Base-by-base conservation (phyloP, 2,797 vertebrate genomes). In the Gymnothorax javanicus region DNA sequence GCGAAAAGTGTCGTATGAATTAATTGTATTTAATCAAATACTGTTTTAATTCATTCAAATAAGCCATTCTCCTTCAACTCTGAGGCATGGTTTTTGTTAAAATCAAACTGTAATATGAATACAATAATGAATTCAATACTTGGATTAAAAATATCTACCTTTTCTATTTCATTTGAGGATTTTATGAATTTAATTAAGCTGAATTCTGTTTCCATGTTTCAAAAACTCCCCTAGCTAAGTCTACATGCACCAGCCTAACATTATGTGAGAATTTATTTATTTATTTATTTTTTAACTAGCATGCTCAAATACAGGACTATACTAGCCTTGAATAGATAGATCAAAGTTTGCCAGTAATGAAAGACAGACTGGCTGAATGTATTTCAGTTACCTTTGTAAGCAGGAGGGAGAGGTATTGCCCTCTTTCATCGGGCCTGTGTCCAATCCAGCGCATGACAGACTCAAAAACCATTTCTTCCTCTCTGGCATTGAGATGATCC, bases 381-480 rank as follows among this genome's bases (percentile, higher is more conserved):
- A 54, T 56, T 7, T n/a, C 77, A 81, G 77, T 56, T 81, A 81
- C 77, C 77, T 81, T 81, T 9, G 77, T 50, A 20, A 81, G 52
- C 52, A 81, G 52, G 12, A 81, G 56, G 77, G 77, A 81, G 77
- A 81, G 54, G n/a, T 6, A 81, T 9, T 54, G 77, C 6, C 54
- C 17, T 4, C 77, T 50, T 52, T 56, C 77, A n/a, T 2, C 13
- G 9, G 77, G 52, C 7, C 52, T 56, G 77, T 81, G 52, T n/a
- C 3, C 52, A 56, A 81, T 81, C 77, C 77, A 81, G 25, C 9
- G 52, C 50, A 81, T 58, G 71, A 97, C 92, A 17, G 94, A 94
- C 86, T 96, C 94, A 1, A 95, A 96, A 7, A 95, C 93, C 0
- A 87, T 88, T 0, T 94, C 94, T 87, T 97, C 96, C 56, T 94